These are phyloP conservation scores for Bombylius major DNA, from an alignment of 2,888 invertebrate genomes.

Conservation along the genomic window DNA sequence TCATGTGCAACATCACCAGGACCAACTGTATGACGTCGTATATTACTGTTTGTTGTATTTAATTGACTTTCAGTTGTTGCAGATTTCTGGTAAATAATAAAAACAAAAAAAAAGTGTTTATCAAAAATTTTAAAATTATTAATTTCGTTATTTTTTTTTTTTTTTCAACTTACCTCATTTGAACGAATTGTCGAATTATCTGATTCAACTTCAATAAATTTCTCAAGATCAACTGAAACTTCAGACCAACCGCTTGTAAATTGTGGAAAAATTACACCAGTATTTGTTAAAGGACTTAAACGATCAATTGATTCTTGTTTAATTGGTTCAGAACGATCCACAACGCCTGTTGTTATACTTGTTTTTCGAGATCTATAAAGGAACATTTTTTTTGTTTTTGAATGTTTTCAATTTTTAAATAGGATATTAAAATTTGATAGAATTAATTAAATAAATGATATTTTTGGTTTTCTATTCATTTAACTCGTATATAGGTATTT, in stretches of 20 bases:
- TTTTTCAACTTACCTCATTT: constrained; percentile 22
- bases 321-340: constrained; percentile 40
- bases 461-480: too few species aligned
- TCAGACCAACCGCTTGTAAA: constrained; percentile 29
- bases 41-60: constrained; percentile 37
- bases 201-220: constrained; percentile 32
- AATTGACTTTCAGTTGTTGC: constrained; percentile 19
- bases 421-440: too few species aligned
- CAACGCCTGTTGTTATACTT: constrained; percentile 48
- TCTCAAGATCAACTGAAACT: constrained; percentile 32
- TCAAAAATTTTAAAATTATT: not conserved
- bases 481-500: too few species aligned
- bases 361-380: constrained; percentile 41
- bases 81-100: not conserved
- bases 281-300: constrained; percentile 32
- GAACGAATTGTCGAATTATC: constrained; percentile 22
- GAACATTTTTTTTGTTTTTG: not conserved
- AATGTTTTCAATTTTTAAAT: too few species aligned
- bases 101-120: not conserved
- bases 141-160: not conserved
- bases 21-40: constrained; percentile 83
- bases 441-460: too few species aligned
- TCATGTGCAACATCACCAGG: constrained; percentile 82
- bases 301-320: constrained; percentile 35
- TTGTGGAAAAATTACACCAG: constrained; percentile 21